These are phyloP conservation scores for Meandrina meandrites DNA, from an alignment of 92 coral and sea anemone species.

Conservation along the genomic window DNA sequence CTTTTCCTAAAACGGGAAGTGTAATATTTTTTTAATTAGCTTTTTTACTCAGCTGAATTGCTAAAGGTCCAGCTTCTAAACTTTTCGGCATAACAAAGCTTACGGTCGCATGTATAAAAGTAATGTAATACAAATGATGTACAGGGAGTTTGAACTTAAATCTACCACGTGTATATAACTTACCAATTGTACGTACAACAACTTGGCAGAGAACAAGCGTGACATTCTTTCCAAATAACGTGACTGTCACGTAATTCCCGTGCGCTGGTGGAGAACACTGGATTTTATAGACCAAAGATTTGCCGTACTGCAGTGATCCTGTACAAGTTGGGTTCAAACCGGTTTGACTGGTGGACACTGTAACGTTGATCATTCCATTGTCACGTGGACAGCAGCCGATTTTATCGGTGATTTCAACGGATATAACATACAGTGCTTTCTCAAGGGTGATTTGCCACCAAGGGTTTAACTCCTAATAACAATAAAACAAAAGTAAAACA, in stretches of 20 bases:
- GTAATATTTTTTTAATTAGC: too few species aligned
- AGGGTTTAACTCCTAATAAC: conserved; percentile 31
- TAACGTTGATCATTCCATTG: conserved; percentile 3
- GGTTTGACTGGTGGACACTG: conserved; percentile 3
- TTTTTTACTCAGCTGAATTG: too few species aligned
- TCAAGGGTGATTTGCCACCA: conserved; percentile 35
- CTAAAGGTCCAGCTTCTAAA: too few species aligned
- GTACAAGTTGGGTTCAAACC: conserved; percentile 3
- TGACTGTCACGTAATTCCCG: conserved; percentile 16
- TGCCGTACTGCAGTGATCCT: neutral
- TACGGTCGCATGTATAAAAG: neutral
- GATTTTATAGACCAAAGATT: neutral
- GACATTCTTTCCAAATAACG: conserved; percentile 6
- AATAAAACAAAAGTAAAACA: too few species aligned
- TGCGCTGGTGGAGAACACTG: conserved; percentile 2
- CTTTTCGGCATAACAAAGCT: too few species aligned
- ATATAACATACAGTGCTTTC: conserved; percentile 16
- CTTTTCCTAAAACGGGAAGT: too few species aligned
- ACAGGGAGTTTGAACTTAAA: neutral
- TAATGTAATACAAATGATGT: neutral
- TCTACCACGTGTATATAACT: neutral
- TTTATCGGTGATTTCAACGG: conserved; percentile 17
- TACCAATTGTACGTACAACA: neutral
- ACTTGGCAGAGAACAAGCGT: conserved; percentile 21
- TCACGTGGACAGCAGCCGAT: conserved; percentile 35